Percentiles rank a stretch among this genome's conserved stretches.
These are phyloP conservation scores for Aradus depressus DNA, from an alignment of 2,888 invertebrate genomes.

Conservation along the genomic window DNA sequence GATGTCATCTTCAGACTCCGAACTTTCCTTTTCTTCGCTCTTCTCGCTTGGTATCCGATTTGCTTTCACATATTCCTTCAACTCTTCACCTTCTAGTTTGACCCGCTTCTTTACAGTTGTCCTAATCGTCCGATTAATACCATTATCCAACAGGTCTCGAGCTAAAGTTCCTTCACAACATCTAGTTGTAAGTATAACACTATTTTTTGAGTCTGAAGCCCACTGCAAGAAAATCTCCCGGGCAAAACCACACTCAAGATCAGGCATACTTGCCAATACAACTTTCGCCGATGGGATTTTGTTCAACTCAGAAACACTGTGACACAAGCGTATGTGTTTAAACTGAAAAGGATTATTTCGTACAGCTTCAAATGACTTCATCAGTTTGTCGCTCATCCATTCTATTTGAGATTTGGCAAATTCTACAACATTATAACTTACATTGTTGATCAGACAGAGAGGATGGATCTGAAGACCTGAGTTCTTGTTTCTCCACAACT, in stretches of 20 bases:
- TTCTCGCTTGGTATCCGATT: constrained; percentile 42
- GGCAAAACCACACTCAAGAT: constrained; percentile 90
- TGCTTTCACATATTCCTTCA: constrained; percentile 51
- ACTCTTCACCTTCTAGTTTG: constrained; percentile 61
- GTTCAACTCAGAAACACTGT: constrained; percentile 74
- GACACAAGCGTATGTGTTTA: constrained; percentile 86
- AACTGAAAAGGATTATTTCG: constrained; percentile 93
- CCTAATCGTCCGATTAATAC: constrained; percentile 59
- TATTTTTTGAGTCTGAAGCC: constrained; percentile 84
- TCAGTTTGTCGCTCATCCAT: constrained; percentile 99
- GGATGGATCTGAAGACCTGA: constrained; percentile 92
- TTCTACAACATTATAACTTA: constrained; percentile 96
- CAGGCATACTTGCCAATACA: constrained; percentile 87
- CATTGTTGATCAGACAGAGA: constrained; percentile 84
- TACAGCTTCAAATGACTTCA: constrained; percentile 81
- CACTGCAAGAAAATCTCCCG: constrained; percentile 89
- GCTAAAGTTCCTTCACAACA: constrained; percentile 65
- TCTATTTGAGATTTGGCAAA: constrained; percentile 98
- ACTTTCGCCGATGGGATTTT: constrained; percentile 81
- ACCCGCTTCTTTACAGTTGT: constrained; percentile 57
- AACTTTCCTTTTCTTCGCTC: constrained; percentile 43
- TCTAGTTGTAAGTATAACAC: constrained; percentile 85
- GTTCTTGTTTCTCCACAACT: constrained; percentile 88
- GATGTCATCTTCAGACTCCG: constrained; percentile 73
- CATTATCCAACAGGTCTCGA: constrained; percentile 65